Evolutionary conservation across 2,888 invertebrate genomes (phyloP), one percentile per base, ranked within the genome.

Genomic region (Drosophila maculinotata): DNA sequence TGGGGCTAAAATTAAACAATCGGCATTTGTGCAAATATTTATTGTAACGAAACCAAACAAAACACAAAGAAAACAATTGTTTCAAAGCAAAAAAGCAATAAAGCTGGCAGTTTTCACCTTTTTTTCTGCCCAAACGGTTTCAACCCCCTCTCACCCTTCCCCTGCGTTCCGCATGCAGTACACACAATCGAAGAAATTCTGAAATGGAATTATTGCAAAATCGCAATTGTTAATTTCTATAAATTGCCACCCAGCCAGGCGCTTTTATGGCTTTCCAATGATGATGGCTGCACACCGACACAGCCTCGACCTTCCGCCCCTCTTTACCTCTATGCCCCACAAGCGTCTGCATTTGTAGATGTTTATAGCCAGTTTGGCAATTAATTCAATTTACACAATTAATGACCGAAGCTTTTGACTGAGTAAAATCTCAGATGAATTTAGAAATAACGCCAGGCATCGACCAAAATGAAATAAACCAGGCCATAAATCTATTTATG

Each of bases 311-410:
- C n/a, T 9, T 6, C n/a, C 2, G 10, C 1, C 26, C n/a, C 3
- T 8, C 8, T 7, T 26, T 17, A 6, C 12, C 9, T 5, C 4
- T 20, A 1, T 17, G 1, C 14, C 26, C 8, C 25, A 9, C 26
- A 4, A 20, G 20, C 26, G 4, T 28, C 42, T 47, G 3, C 10
- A 44, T 10, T 35, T 52, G 53, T 41, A 47, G 64, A 77, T 83
- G 75, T 84, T 86, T 81, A 71, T 71, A 53, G 66, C 54, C 45
- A 57, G 69, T 69, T 65, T 57, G 63, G 73, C 64, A 78, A 70
- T 82, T 79, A 87, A 82, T 79, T 79, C 85, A 78, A 79, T 81
- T 82, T 82, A 62, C 82, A 76, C 69, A 81, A 81, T 84, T 81
- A 84, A 81, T 69, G 84, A 66, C 42, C 66, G 53, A 67, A 60